phyloP scores from a whole-genome alignment of 2,888 invertebrate genomes.

The Eristalis intricaria region DNA sequence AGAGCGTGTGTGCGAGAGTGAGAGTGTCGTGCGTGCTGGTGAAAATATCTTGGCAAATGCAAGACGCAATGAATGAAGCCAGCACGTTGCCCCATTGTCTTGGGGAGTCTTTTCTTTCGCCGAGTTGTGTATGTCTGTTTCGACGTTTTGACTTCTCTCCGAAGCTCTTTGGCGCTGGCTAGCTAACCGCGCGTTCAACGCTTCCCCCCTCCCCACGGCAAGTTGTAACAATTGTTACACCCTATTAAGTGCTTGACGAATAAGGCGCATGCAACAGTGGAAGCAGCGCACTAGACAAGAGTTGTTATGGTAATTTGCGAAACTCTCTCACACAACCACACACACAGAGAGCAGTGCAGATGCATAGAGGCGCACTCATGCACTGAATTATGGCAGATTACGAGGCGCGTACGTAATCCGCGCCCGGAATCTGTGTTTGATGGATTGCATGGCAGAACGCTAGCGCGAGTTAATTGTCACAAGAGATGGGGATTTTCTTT shows the following conservation, averaged over 20 bases:
- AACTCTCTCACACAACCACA: slow-evolving; percentile 17
- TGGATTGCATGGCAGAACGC: slow-evolving; percentile 40
- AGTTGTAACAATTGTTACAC: slow-evolving; percentile 51
- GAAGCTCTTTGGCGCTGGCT: no score
- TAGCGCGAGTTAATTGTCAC: slow-evolving; percentile 43
- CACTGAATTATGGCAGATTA: slow-evolving; percentile 38
- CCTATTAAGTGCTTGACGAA: slow-evolving; percentile 48
- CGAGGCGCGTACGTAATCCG: slow-evolving; percentile 34
- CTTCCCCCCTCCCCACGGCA: not conserved
- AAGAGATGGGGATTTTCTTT: slow-evolving; percentile 16
- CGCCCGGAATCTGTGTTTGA: slow-evolving; percentile 28
- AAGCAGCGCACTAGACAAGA: slow-evolving; percentile 7
- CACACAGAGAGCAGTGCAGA: not conserved
- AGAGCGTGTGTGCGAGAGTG: no score
- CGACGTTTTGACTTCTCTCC: slow-evolving; percentile 37
- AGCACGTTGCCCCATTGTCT: not conserved
- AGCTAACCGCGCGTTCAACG: slow-evolving; percentile 19
- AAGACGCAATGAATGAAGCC: not conserved
- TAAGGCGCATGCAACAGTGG: slow-evolving; percentile 11
- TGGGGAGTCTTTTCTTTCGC: not conserved
- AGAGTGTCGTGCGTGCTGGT: not conserved
- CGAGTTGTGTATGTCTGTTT: not conserved
- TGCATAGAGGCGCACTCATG: not conserved
- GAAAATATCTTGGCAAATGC: not conserved
- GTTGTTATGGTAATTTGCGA: slow-evolving; percentile 60